These are phyloP conservation scores for Solea senegalensis DNA, from an alignment of 2,113 vertebrate species.

Conservation along the genomic window DNA sequence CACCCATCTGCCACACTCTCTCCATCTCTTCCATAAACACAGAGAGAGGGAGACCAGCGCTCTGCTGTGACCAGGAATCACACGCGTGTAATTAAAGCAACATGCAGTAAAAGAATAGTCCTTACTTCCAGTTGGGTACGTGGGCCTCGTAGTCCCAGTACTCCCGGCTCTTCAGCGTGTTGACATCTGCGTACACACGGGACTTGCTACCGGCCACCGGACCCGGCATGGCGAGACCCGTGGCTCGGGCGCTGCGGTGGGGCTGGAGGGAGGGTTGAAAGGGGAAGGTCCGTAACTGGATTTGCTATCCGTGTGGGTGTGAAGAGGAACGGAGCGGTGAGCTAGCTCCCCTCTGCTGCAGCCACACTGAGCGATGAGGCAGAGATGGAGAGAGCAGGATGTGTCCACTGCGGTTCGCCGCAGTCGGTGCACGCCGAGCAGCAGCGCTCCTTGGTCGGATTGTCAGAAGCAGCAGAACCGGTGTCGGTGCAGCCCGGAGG, in stretches of 20 bases:
- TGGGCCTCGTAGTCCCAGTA: conserved; percentile 99
- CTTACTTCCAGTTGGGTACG: conserved; percentile 97
- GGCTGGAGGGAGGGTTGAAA: background rate
- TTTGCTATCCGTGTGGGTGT: conserved; percentile 28
- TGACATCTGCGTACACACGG: conserved; percentile 97
- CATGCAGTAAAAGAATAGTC: conserved; percentile 39
- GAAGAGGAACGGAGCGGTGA: conserved; percentile 17
- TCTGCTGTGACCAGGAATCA: background rate
- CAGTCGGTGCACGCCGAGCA: conserved; percentile 32
- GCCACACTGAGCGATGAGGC: background rate
- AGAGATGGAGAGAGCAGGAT: background rate
- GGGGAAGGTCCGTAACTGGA: conserved; percentile 1
- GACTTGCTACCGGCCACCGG: conserved; percentile 94
- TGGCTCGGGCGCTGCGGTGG: conserved; percentile 57
- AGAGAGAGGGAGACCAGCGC: background rate
- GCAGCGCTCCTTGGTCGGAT: conserved; percentile 34
- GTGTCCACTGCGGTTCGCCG: conserved; percentile 2
- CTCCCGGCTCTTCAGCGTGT: conserved; percentile 96
- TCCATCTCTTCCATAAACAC: background rate
- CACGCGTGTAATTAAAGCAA: conserved; percentile 29
- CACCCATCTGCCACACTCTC: conserved; percentile 27
- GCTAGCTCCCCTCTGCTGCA: conserved; percentile 6
- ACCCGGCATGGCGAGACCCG: conserved; percentile 93
- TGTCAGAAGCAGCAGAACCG: conserved; percentile 52
- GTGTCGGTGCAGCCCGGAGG: conserved; percentile 14